Conservation (phyloP, 2,797 vertebrate species). For the Sebastes iracundus region DNA sequence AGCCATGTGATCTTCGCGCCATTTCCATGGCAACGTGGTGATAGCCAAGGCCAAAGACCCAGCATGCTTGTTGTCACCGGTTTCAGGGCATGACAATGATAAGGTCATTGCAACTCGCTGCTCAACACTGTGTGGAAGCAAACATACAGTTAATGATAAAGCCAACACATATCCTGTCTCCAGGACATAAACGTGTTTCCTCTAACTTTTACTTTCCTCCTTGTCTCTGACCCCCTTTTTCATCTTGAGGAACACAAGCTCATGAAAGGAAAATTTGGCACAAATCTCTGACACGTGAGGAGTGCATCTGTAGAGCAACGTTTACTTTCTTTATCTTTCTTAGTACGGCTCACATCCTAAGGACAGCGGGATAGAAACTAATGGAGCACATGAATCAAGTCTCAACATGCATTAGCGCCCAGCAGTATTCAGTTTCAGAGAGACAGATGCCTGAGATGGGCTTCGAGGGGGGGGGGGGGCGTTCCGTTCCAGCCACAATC, state of each 20-base stretch:
- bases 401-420: conserved; percentile 61
- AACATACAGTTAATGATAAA: conserved; percentile 10
- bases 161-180: not conserved
- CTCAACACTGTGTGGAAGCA: not conserved
- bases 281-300: not conserved
- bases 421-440: conserved; percentile 66
- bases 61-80: not conserved
- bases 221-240: not conserved
- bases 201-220: not conserved
- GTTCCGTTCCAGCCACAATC: conserved; percentile 57
- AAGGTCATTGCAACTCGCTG: conserved; percentile 4
- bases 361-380: conserved; percentile 29
- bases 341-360: not conserved
- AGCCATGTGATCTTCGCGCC: conserved; percentile 53
- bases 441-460: conserved; percentile 65
- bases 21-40: conserved; percentile 11
- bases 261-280: not conserved
- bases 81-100: not conserved
- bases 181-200: not conserved
- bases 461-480: not conserved
- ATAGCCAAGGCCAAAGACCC: conserved; percentile 1
- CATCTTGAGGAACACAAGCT: not conserved
- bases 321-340: conserved; percentile 2
- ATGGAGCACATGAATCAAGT: conserved; percentile 58
- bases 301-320: not conserved